Conservation (phyloP, 37 sponge, comb jelly and placozoan species). For the Axinella damicornis region DNA sequence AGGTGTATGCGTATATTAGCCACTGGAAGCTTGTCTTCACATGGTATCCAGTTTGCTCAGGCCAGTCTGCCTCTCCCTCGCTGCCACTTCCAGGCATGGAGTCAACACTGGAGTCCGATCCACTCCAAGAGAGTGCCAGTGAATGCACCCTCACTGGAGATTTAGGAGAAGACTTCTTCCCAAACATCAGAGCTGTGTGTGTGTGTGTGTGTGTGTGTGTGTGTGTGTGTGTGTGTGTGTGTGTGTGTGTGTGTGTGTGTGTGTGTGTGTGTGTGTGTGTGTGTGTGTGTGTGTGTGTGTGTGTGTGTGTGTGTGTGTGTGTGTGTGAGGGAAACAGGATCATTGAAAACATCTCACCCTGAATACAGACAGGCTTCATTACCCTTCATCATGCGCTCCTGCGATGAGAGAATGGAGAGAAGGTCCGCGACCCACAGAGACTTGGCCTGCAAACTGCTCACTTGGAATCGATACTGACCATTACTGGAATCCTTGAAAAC, state of each 20-base stretch:
- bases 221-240: neutral
- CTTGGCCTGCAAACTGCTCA: slow-evolving; percentile 5
- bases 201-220: too few species aligned
- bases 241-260: too few species aligned
- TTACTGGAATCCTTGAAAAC: neutral
- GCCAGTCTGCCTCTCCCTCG: slow-evolving; percentile 46
- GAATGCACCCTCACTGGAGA: neutral
- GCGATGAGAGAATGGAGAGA: slow-evolving; percentile 11
- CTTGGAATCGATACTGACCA: neutral
- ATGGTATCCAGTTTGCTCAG: slow-evolving; percentile 27
- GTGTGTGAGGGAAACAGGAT: too few species aligned
- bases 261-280: too few species aligned
- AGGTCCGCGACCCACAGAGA: slow-evolving; percentile 23
- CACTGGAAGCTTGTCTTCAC: too few species aligned
- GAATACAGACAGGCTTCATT: neutral
- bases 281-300: neutral
- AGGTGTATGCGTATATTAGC: too few species aligned
- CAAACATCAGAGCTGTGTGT: slow-evolving; percentile 32
- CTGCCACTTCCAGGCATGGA: slow-evolving; percentile 13
- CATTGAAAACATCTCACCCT: too few species aligned
- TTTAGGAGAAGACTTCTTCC: slow-evolving; percentile 16
- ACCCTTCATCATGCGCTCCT: slow-evolving; percentile 14
- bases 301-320: too few species aligned
- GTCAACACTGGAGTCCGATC: slow-evolving; percentile 60
- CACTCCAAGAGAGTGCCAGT: slow-evolving; percentile 29